These are phyloP conservation scores for Epinephelus awoara DNA, from an alignment of 2,797 vertebrate genomes.

Conservation along the genomic window DNA sequence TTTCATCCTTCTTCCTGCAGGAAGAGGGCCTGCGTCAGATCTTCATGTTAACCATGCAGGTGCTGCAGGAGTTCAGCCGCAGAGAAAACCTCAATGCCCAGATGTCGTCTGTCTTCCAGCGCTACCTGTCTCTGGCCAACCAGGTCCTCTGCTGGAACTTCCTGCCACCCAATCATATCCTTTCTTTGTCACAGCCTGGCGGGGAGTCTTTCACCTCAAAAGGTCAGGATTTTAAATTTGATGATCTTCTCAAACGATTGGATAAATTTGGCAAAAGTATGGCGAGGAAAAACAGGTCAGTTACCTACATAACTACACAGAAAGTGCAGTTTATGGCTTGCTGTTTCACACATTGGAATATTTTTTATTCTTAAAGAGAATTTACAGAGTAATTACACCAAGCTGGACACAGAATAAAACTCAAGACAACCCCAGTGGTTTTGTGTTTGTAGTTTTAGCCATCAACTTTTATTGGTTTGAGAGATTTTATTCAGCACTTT, in stretches of 20 bases:
- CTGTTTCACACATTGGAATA: background rate
- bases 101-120: constrained; percentile 99
- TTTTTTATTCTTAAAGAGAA: background rate
- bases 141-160: constrained; percentile 99
- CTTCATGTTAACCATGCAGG: constrained; percentile 97
- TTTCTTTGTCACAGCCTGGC: constrained; percentile 73
- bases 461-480: background rate
- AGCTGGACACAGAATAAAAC: background rate
- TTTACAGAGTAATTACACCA: background rate
- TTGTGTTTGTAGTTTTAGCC: background rate
- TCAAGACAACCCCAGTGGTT: background rate
- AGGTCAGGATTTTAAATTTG: background rate
- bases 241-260: background rate
- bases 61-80: constrained; percentile 97
- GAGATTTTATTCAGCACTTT: background rate
- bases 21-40: constrained; percentile 97
- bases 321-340: background rate
- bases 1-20: constrained; percentile 24
- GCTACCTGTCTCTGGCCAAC: constrained; percentile 91
- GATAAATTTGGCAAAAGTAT: background rate
- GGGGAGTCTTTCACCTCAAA: background rate
- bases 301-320: background rate
- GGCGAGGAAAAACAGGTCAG: background rate
- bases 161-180: constrained; percentile 99
- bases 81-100: constrained; percentile 96